Evolutionary conservation across 1,140 invertebrate species (phyloP).

Genomic region (Sitobion miscanthi): DNA sequence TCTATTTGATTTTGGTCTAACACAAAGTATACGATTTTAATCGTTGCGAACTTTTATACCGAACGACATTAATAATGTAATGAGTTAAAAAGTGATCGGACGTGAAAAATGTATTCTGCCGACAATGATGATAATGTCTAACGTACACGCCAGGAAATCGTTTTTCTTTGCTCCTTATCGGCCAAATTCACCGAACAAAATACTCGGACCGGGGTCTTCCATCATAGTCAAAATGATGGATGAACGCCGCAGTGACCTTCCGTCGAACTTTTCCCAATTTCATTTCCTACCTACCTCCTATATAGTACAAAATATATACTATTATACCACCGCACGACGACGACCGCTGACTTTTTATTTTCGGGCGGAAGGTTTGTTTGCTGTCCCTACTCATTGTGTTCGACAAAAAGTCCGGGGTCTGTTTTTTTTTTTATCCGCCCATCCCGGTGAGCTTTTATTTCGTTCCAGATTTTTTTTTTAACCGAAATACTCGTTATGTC

Average conservation of each 20-base stretch:
- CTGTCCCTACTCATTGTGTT: neutral
- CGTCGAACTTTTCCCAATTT: slow-evolving; percentile 43
- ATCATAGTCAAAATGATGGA: slow-evolving; percentile 56
- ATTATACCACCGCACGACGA: neutral
- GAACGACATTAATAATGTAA: slow-evolving; percentile 15
- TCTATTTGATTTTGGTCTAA: neutral
- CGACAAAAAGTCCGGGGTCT: neutral
- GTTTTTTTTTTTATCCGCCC: neutral
- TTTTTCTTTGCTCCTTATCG: slow-evolving; percentile 32
- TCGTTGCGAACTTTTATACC: neutral
- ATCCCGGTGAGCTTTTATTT: neutral
- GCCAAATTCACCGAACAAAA: slow-evolving; percentile 42
- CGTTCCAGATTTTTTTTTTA: neutral
- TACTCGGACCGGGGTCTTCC: slow-evolving; percentile 38
- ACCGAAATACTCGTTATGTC: neutral
- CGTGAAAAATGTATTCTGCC: slow-evolving; percentile 41
- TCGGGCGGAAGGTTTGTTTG: neutral
- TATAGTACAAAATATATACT: neutral
- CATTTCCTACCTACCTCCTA: neutral
- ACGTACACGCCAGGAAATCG: slow-evolving; percentile 36
- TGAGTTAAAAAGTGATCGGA: slow-evolving; percentile 4
- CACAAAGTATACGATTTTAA: slow-evolving; percentile 2
- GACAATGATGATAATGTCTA: neutral
- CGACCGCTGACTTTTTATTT: slow-evolving; percentile 31
- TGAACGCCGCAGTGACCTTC: slow-evolving; percentile 28